Evolutionary conservation across 2,888 invertebrate species (phyloP), one percentile per base, ranked within the genome.

Genomic region (Brenthis hecate): DNA sequence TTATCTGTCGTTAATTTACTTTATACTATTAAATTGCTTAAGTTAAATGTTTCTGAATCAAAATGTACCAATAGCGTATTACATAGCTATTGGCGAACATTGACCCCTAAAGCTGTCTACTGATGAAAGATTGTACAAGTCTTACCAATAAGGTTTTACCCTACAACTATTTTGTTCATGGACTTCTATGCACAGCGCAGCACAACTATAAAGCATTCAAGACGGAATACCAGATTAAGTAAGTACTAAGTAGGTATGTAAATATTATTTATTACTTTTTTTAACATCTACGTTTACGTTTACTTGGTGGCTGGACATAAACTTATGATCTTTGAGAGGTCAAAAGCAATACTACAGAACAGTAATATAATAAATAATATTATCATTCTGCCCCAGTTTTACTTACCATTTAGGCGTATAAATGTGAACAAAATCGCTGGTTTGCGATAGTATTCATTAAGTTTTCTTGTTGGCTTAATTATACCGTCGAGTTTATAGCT

Each of bases 391-490:
- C 28, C 14, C 58, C 5, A 60, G 28, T 28, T 60, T 47, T 48
- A 58, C n/a, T 60, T 50, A 5, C 28, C n/a, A 48, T 47, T 14
- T 28, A 28, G 28, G 11, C 8, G 14, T 16, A 51, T 61, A 32
- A 13, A 19, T 43, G 36, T 53, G 51, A 53, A 62, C 62, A n/a
- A 62, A 62, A 54, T 54, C 43, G 14, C 13, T 62, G 43, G 36
- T 62, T 62, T 54, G 36, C 43, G 53, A 43, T 53, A 62, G 43
- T 62, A 53, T 62, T 62, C 51, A 62, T 51, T 62, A 54, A 53
- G 36, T 53, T 53, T 54, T 53, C 53, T 62, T 62, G 62, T 62
- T 54, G 53, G 51, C 62, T 62, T 62, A 62, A 62, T 62, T 62
- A 54, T 54, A 53, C 53, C 19, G 54, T 62, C 62, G 53, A 62